Evolutionary conservation across 2,113 vertebrate species (phyloP).

Genomic region (Callaeas wilsoni): DNA sequence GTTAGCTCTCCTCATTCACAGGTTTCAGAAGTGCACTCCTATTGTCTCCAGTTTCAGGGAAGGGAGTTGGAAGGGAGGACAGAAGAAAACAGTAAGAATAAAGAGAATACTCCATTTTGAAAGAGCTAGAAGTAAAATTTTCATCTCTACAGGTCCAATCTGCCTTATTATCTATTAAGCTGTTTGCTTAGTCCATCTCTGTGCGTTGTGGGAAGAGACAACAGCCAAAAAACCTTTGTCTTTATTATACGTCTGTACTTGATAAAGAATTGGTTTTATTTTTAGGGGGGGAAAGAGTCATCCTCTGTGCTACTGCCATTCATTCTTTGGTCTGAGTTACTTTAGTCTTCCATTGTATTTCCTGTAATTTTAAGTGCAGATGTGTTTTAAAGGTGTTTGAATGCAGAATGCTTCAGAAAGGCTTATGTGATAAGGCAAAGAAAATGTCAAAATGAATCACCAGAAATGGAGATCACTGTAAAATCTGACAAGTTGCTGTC

Average conservation of each 20-base stretch:
- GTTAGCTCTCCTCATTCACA: background rate
- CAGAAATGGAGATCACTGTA: slow-evolving; percentile 21
- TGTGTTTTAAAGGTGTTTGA: slow-evolving; percentile 7
- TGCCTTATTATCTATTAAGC: background rate
- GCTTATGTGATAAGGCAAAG: background rate
- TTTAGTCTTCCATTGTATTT: slow-evolving; percentile 23
- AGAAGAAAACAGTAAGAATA: background rate
- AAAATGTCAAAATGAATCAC: slow-evolving; percentile 51
- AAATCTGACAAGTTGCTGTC: slow-evolving; percentile 35
- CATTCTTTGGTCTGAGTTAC: background rate
- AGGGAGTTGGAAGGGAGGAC: background rate
- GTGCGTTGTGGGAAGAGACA: background rate
- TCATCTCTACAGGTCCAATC: background rate
- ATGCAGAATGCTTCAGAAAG: slow-evolving; percentile 14
- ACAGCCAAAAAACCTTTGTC: background rate
- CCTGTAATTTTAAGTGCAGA: slow-evolving; percentile 29
- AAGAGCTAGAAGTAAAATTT: background rate
- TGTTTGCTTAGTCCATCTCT: background rate
- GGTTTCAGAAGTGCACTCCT: background rate
- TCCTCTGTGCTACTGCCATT: background rate
- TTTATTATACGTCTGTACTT: background rate
- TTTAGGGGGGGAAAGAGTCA: background rate
- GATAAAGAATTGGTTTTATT: background rate
- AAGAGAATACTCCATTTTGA: background rate
- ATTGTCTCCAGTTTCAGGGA: background rate